phyloP scores from a whole-genome alignment of 2,888 invertebrate species.

The Steromphala cineraria region DNA sequence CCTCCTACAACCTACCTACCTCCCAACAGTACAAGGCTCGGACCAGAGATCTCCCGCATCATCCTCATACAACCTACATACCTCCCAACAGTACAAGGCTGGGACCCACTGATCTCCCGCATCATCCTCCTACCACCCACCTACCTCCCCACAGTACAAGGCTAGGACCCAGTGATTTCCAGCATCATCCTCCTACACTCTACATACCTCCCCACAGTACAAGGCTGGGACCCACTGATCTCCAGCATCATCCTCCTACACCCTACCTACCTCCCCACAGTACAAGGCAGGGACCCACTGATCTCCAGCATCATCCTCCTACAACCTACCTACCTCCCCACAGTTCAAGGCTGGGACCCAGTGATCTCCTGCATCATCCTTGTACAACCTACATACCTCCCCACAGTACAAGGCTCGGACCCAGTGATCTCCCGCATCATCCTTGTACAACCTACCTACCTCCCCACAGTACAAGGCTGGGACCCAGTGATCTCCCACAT shows the following conservation, averaged over 20 bases:
- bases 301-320: slow-evolving; percentile 52
- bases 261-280: slow-evolving; percentile 61
- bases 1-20: slow-evolving; percentile 66
- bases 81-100: slow-evolving; percentile 67
- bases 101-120: slow-evolving; percentile 57
- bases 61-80: slow-evolving; percentile 64
- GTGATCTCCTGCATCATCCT: slow-evolving; percentile 48
- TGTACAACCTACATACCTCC: slow-evolving; percentile 66
- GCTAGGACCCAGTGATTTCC: slow-evolving; percentile 61
- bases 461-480: slow-evolving; percentile 64
- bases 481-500: slow-evolving; percentile 54
- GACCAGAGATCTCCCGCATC: slow-evolving; percentile 52
- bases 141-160: slow-evolving; percentile 67
- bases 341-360: slow-evolving; percentile 67
- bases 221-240: slow-evolving; percentile 63
- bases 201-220: slow-evolving; percentile 66
- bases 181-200: slow-evolving; percentile 57
- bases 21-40: slow-evolving; percentile 64
- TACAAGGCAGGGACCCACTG: slow-evolving; percentile 67
- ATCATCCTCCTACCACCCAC: slow-evolving; percentile 66
- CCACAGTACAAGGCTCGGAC: slow-evolving; percentile 66
- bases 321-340: slow-evolving; percentile 65
- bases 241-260: slow-evolving; percentile 59
- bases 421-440: slow-evolving; percentile 50
- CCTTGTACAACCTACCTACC: slow-evolving; percentile 66